phyloP scores from a whole-genome alignment of 2,888 invertebrate species.

The Caenorhabditis sp. region DNA sequence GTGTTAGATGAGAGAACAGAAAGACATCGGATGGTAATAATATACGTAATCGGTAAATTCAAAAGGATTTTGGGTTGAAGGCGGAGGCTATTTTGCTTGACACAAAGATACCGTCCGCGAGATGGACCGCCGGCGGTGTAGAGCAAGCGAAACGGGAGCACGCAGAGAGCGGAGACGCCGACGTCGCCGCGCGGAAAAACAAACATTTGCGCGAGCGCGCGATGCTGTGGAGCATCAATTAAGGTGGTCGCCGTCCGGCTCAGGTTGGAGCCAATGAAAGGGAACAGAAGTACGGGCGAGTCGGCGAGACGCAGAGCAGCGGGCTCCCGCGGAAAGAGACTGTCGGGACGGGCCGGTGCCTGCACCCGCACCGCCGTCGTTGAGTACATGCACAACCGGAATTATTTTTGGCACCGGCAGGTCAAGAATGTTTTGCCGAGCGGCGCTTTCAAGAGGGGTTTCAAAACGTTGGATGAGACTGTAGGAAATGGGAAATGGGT shows the following conservation, averaged over 20 bases:
- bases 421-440: slow-evolving; percentile 51
- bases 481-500: not conserved
- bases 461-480: slow-evolving; percentile 15
- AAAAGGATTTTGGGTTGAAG: slow-evolving; percentile 46
- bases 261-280: slow-evolving; percentile 51
- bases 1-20: not conserved
- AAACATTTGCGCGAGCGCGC: slow-evolving; percentile 29
- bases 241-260: slow-evolving; percentile 55
- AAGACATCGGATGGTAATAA: slow-evolving; percentile 33
- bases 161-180: slow-evolving; percentile 33
- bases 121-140: slow-evolving; percentile 41
- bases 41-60: slow-evolving; percentile 59
- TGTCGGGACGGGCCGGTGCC: slow-evolving; percentile 12
- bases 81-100: slow-evolving; percentile 47
- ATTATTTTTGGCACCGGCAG: slow-evolving; percentile 48
- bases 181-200: slow-evolving; percentile 30
- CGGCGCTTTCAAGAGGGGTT: slow-evolving; percentile 44
- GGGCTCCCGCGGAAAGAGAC: slow-evolving; percentile 24
- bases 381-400: slow-evolving; percentile 45
- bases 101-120: slow-evolving; percentile 55
- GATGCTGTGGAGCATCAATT: slow-evolving; percentile 55
- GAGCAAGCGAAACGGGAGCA: slow-evolving; percentile 48
- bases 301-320: slow-evolving; percentile 5
- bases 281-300: slow-evolving; percentile 1
- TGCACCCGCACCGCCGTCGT: slow-evolving; percentile 3